phyloP scores from a whole-genome alignment of 53 echinoderm and acorn worm species.

The Zoroaster sp. region DNA sequence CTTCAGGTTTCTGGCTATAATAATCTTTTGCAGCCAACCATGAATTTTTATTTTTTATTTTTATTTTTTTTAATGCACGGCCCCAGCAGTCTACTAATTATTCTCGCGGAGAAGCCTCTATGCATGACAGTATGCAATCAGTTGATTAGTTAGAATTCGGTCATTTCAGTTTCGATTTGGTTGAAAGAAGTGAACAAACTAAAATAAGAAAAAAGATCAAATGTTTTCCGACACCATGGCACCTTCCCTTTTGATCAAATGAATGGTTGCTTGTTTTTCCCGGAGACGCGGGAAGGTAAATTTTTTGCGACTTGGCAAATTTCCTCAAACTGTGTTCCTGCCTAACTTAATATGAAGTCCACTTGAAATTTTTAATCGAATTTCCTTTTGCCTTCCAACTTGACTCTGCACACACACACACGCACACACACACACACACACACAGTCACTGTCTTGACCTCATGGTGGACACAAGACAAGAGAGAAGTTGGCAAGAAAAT shows the following conservation, averaged over 20 bases:
- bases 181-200: not conserved
- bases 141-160: not conserved
- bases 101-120: not conserved
- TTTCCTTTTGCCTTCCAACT: not conserved
- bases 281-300: not conserved
- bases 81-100: not conserved
- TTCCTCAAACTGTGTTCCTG: not conserved
- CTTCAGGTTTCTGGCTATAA: not conserved
- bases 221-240: slow-evolving; percentile 6
- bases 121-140: not conserved
- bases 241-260: not conserved
- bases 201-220: not conserved
- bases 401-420: not conserved
- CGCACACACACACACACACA: not conserved
- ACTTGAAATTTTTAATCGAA: slow-evolving; percentile 17
- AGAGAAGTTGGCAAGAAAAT: not conserved
- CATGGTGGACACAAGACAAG: not conserved
- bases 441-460: not conserved
- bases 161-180: slow-evolving; percentile 19
- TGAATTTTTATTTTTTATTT: not conserved
- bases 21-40: slow-evolving; percentile 5
- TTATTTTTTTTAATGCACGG: not conserved
- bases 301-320: not conserved
- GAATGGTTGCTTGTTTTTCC: not conserved
- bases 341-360: not conserved